phyloP scores from a whole-genome alignment of 1,140 invertebrate genomes.

The Archivesica marissinica region DNA sequence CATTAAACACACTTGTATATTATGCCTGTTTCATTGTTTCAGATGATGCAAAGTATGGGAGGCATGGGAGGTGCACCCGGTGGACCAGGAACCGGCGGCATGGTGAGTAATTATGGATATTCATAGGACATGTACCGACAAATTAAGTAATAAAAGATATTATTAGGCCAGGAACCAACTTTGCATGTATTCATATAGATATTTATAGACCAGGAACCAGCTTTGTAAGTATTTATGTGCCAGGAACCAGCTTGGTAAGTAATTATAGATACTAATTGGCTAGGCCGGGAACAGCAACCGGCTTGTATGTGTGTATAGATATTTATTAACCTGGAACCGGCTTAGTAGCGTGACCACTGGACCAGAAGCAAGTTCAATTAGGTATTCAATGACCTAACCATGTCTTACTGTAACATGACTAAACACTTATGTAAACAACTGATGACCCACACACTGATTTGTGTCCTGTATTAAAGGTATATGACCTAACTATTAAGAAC shows the following conservation, averaged over 20 bases:
- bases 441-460: too few species aligned
- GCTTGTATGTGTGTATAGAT: too few species aligned
- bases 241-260: neutral
- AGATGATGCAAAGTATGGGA: constrained; percentile 69
- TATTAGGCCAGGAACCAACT: neutral
- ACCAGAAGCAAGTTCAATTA: too few species aligned
- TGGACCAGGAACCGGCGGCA: constrained; percentile 24
- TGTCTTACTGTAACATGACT: too few species aligned
- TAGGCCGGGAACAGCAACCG: too few species aligned
- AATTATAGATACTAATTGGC: too few species aligned
- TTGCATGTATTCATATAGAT: neutral
- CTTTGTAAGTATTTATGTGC: neutral
- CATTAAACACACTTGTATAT: neutral
- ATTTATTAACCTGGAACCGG: too few species aligned
- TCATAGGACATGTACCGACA: neutral
- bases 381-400: too few species aligned
- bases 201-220: neutral
- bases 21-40: constrained; percentile 29
- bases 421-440: too few species aligned
- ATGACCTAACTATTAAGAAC: too few species aligned
- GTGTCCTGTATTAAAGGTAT: too few species aligned
- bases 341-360: too few species aligned
- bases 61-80: constrained; percentile 61
- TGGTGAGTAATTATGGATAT: neutral
- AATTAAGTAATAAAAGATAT: neutral